Base-by-base conservation (phyloP, 2,797 vertebrate species). In the Hypotaenidia okinawae region DNA sequence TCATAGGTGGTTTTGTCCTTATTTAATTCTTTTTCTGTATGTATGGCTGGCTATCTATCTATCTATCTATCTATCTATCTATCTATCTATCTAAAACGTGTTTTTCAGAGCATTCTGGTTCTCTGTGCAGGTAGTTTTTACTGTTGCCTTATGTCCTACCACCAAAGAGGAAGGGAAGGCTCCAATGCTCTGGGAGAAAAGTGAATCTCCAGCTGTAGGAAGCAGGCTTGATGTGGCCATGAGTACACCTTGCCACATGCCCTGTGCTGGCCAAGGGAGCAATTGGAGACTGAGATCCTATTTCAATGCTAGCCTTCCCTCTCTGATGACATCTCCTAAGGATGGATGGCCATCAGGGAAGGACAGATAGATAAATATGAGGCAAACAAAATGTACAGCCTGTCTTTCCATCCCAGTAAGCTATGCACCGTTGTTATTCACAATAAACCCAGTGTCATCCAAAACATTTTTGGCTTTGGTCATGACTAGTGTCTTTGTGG, bases 181-280 rank as follows among this genome's bases (percentile, higher is more conserved):
- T 87, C 22, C 13, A 39, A 16, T 0, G 2, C 27, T 24, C 33
- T 23, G 21, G 27, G 47, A 89, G 55, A 89, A 75, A n/a, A 49
- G n/a, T n/a, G 43, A 37, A 43, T 28, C 17, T 90, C 62, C 51
- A 62, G 54, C 43, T 66, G 15, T 63, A 86, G 59, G 47, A 73
- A 52, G 28, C 17, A 63, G 23, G 17, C n/a, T 74, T 14, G 32
- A 55, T 61, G n/a, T 24, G 19, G 18, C 28, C 51, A 13, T 43
- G 45, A 58, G 10, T 16, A 8, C 3, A 16, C 14, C 54, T 72
- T 3, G 1, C 10, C 35, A 55, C 12, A 12, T 0, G 0, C 11
- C 51, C 33, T 68, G 28, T 1, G 1, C 9, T 66, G 54, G 14
- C 16, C 62, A 66, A 62, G 21, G 37, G 25, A 89, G n/a, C 0